Base-by-base conservation (phyloP, 2,888 invertebrate species). In the Monopis laevigella region DNA sequence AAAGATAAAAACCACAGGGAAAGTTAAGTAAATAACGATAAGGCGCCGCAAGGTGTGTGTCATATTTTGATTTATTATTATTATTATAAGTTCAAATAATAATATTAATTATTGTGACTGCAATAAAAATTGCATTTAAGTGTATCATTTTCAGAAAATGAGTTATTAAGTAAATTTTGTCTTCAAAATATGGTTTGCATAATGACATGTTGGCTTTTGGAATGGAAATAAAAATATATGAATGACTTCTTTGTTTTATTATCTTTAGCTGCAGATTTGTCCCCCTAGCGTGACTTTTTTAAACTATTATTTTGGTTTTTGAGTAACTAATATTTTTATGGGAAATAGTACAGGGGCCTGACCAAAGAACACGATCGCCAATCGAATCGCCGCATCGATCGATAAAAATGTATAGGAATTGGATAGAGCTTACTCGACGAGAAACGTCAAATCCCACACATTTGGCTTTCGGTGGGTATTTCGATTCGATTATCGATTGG, bases 141-240 rank as follows among this genome's bases (percentile, higher is more conserved):
- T 59, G 59, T 62, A 64, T 62, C 52, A 24, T 24, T 24, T 10
- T 24, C 24, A 24, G 6, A n/a, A n/a, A n/a, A n/a, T n/a, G n/a
- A n/a, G n/a, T 24, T 50, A 54, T 57, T 30, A 56, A 59, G 51
- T 51, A 51, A 56, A 36, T 21, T 36, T 16, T 11, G 11, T 12
- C 21, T 19, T 21, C 21, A 2, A 36, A 19, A 36, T n/a, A 36
- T 21, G n/a, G 59, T 48, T 66, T 67, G 67, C 66, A 57, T 67
- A 65, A 64, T 59, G 65, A 65, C 66, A 70, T 73, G 74, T 68
- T 74, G 69, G 74, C 68, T 73, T 78, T 56, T 67, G 71, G 64
- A 71, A 69, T 66, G 69, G 62, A 65, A 75, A 71, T 73, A 73
- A 77, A 70, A 58, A 45, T 42, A 57, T 54, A 60, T 59, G 56